phyloP scores from a whole-genome alignment of 2,888 invertebrate species.

The Lithophane socia region DNA sequence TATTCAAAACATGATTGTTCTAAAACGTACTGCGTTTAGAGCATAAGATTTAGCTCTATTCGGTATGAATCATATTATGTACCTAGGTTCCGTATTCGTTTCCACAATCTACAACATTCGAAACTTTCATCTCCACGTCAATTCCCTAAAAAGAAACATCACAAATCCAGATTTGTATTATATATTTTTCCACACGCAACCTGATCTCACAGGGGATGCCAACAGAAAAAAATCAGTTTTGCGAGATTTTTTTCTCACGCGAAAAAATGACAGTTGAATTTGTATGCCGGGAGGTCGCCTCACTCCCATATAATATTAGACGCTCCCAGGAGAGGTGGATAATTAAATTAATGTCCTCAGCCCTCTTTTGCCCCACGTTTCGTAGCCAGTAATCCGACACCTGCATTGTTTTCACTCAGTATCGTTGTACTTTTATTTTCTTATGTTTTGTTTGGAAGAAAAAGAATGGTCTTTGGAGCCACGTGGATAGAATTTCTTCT shows the following conservation, averaged over 20 bases:
- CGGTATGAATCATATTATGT: background rate
- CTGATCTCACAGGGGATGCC: constrained; percentile 85
- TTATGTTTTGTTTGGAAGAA: constrained; percentile 66
- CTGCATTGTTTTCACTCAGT: constrained; percentile 86
- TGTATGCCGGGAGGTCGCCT: constrained; percentile 82
- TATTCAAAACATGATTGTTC: too few relatives aligned
- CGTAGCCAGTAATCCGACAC: constrained; percentile 88
- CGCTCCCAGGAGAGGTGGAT: constrained; percentile 85
- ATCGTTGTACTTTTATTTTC: constrained; percentile 74
- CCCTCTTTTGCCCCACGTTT: constrained; percentile 84
- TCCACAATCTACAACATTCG: background rate
- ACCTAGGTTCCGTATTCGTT: too few relatives aligned
- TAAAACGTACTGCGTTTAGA: too few relatives aligned
- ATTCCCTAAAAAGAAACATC: constrained; percentile 69
- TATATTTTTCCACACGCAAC: constrained; percentile 83
- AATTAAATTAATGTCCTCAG: constrained; percentile 90
- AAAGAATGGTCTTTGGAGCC: constrained; percentile 42
- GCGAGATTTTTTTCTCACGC: constrained; percentile 90
- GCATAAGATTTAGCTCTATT: background rate
- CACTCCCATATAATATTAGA: constrained; percentile 88
- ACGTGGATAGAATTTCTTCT: constrained; percentile 8
- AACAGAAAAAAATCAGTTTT: constrained; percentile 82
- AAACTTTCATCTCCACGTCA: constrained; percentile 39
- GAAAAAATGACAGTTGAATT: constrained; percentile 89
- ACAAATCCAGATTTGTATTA: constrained; percentile 83